Evolutionary conservation across 2,113 vertebrate genomes (phyloP).

Genomic region (Megaleporinus macrocephalus): DNA sequence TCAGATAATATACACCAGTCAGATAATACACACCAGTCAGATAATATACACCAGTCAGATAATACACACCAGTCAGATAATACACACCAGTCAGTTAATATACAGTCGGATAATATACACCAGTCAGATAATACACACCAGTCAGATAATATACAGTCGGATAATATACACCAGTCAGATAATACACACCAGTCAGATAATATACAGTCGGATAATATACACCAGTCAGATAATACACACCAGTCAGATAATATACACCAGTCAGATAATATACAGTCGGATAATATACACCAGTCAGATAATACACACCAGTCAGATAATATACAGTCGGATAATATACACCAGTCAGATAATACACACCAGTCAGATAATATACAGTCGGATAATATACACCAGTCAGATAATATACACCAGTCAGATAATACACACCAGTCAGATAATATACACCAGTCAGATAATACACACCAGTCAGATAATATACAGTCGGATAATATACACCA

Average conservation of each 20-base stretch:
- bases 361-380: no score
- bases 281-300: not conserved
- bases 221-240: slow-evolving; percentile 8
- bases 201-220: no score
- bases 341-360: slow-evolving; percentile 8
- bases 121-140: slow-evolving; percentile 13
- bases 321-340: no score
- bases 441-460: not conserved
- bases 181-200: no score
- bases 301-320: no score
- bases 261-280: slow-evolving; percentile 14
- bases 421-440: not conserved
- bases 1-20: not conserved
- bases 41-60: not conserved
- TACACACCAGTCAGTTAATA: slow-evolving; percentile 3
- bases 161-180: not conserved
- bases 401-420: slow-evolving; percentile 22
- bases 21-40: slow-evolving; percentile 17
- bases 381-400: not conserved
- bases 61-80: slow-evolving; percentile 5
- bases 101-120: not conserved
- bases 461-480: slow-evolving; percentile 13
- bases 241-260: not conserved
- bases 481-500: not conserved
- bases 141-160: no score